These are phyloP conservation scores for Euphydryas editha DNA, from an alignment of 2,888 invertebrate species.

Conservation along the genomic window DNA sequence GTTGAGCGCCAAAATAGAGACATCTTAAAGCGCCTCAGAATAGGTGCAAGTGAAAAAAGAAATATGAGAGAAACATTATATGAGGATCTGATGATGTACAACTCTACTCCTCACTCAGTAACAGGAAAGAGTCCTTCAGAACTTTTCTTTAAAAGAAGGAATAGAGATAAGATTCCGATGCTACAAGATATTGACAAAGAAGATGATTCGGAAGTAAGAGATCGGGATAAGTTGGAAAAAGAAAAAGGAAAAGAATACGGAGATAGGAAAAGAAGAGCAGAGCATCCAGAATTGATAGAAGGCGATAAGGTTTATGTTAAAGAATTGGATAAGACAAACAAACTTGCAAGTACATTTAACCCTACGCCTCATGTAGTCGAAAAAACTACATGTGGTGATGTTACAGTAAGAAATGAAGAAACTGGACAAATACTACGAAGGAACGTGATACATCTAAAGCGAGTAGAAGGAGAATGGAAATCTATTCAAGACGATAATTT, in stretches of 20 bases:
- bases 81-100: constrained; percentile 32
- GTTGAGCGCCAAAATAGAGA: constrained; percentile 50
- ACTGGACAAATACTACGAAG: constrained; percentile 29
- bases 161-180: constrained; percentile 46
- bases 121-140: constrained; percentile 49
- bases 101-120: constrained; percentile 47
- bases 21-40: constrained; percentile 45
- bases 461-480: constrained; percentile 28
- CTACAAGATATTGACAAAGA: constrained; percentile 14
- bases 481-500: not conserved
- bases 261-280: constrained; percentile 25
- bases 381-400: constrained; percentile 26
- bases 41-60: constrained; percentile 36
- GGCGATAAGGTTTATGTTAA: constrained; percentile 22
- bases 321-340: constrained; percentile 32
- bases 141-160: constrained; percentile 43
- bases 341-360: constrained; percentile 18
- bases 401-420: constrained; percentile 30
- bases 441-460: constrained; percentile 28
- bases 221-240: too few relatives aligned
- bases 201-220: constrained; percentile 27
- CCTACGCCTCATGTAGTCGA: constrained; percentile 4
- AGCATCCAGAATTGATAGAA: constrained; percentile 4
- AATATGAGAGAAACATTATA: constrained; percentile 24
- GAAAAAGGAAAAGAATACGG: constrained; percentile 11